Base-by-base conservation (phyloP, 2,888 invertebrate species). In the Drosophila sordidula region DNA sequence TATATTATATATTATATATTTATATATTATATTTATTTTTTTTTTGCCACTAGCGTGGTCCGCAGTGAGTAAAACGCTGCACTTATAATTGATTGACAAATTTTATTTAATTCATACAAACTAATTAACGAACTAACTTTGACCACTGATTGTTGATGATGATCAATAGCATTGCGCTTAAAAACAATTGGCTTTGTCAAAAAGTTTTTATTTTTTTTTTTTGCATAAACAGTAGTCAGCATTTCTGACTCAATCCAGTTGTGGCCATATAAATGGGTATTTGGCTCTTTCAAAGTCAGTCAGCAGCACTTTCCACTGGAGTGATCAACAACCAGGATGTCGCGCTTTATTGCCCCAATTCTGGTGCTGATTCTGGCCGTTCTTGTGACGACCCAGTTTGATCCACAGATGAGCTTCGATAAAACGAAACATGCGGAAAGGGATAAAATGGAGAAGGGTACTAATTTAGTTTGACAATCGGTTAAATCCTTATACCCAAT, bases 11-110 rank as follows among this genome's bases (percentile, higher is more conserved):
- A n/a, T n/a, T n/a, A n/a, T n/a, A n/a, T n/a, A n/a, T n/a, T n/a
- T n/a, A n/a, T n/a, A n/a, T n/a, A n/a, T n/a, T n/a, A n/a, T n/a
- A n/a, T n/a, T n/a, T n/a, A n/a, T n/a, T n/a, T n/a, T 1, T 18
- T 2, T 18, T 18, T 18, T 2, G 18, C 18, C 18, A 2, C 18
- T 18, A 18, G 18, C 18, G 18, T 18, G 18, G 18, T 18, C 18
- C 18, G 18, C 18, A 18, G 18, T 18, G 18, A 18, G 1, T 18
- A 18, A 18, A 18, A 2, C 18, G 2, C 18, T 18, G 18, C 18
- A 18, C 71, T 70, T 81, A 68, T 78, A 83, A 86, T 88, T 85
- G 86, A 88, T 85, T 85, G 76, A 61, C 71, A 86, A 86, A 85
- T 88, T 86, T 88, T 86, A 85, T 85, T 85, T 83, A 85, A 83